Percentiles rank a stretch among this genome's conserved stretches.
phyloP scores from a whole-genome alignment of 1,140 invertebrate genomes.

The Drosophila arawakana region DNA sequence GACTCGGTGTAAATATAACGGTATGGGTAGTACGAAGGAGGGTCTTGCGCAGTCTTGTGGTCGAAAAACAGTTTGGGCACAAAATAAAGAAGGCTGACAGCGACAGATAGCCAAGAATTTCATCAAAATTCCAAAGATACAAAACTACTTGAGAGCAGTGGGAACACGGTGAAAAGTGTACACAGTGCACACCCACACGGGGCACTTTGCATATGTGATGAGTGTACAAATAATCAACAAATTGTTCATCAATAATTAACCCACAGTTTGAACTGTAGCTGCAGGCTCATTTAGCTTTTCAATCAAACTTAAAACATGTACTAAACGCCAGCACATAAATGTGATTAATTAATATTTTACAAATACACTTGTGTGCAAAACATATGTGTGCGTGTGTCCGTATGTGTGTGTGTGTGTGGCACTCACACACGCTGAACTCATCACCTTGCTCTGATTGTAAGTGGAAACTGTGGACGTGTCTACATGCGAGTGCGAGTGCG shows the following conservation, averaged over 20 bases:
- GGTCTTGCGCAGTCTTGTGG: slow-evolving; percentile 27
- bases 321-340: slow-evolving; percentile 25
- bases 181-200: neutral
- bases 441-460: slow-evolving; percentile 5
- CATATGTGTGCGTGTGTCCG: neutral
- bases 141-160: slow-evolving; percentile 45
- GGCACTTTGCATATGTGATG: neutral
- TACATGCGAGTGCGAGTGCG: slow-evolving; percentile 2
- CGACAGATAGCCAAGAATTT: slow-evolving; percentile 48
- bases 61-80: slow-evolving; percentile 6
- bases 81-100: slow-evolving; percentile 8
- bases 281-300: slow-evolving; percentile 43
- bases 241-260: slow-evolving; percentile 23
- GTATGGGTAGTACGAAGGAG: neutral
- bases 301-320: slow-evolving; percentile 31
- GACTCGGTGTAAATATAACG: neutral
- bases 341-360: slow-evolving; percentile 11
- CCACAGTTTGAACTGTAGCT: slow-evolving; percentile 30
- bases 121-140: slow-evolving; percentile 63
- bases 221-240: slow-evolving; percentile 1
- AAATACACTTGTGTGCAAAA: neutral
- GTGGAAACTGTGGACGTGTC: neutral
- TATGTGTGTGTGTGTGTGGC: neutral
- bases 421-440: neutral
- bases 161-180: neutral